Evolutionary conservation across 2,888 invertebrate species (phyloP).

Genomic region (Conistra vaccinii): DNA sequence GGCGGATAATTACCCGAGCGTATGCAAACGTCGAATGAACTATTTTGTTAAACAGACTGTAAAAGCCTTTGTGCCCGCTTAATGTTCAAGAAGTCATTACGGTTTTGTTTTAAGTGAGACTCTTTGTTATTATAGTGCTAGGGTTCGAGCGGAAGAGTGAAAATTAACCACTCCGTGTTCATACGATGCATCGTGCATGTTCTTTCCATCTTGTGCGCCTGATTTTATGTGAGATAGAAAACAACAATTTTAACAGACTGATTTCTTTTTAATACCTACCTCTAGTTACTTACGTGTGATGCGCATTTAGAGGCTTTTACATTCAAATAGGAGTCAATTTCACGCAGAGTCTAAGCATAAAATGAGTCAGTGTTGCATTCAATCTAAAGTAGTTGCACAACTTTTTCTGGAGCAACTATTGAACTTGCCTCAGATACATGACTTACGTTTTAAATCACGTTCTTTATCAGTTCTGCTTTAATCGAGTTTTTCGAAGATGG

Average conservation of each 20-base stretch:
- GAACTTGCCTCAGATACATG: constrained; percentile 44
- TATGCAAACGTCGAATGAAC: constrained; percentile 79
- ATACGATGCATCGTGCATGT: constrained; percentile 49
- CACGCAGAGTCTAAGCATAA: constrained; percentile 39
- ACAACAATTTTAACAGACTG: constrained; percentile 53
- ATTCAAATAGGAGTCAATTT: constrained; percentile 44
- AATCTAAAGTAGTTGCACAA: constrained; percentile 42
- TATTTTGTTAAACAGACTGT: constrained; percentile 87
- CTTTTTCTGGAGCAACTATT: constrained; percentile 37
- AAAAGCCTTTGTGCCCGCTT: constrained; percentile 79
- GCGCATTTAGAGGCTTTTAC: constrained; percentile 20
- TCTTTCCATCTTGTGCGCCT: constrained; percentile 46
- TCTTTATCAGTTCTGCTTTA: constrained; percentile 42
- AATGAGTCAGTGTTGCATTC: constrained; percentile 42
- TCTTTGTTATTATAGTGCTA: constrained; percentile 56
- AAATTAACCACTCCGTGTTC: constrained; percentile 53
- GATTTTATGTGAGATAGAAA: constrained; percentile 58
- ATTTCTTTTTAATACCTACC: constrained; percentile 60
- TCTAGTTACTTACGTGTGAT: constrained; percentile 21
- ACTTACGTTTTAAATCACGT: constrained; percentile 49
- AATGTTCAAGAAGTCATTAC: constrained; percentile 68
- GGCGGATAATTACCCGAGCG: constrained; percentile 79
- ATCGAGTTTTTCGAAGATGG: constrained; percentile 53
- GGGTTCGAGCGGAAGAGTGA: constrained; percentile 48
- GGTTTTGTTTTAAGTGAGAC: constrained; percentile 54